phyloP scores from a whole-genome alignment of 37 sponge, comb jelly and placozoan species.

The Aplysina aerophoba region DNA sequence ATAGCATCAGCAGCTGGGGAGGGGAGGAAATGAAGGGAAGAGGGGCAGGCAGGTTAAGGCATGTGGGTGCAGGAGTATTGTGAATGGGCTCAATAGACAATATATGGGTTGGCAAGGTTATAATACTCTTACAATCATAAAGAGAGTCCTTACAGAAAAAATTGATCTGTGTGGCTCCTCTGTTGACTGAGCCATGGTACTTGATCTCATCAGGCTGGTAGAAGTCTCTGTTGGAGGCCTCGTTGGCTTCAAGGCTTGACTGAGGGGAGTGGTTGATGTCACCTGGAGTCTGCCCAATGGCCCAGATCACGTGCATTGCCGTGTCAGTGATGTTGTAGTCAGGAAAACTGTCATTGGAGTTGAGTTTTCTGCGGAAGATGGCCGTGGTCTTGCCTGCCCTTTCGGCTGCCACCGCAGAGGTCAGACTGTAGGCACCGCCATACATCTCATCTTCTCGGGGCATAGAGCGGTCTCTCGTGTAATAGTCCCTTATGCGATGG shows the following conservation, averaged over 20 bases:
- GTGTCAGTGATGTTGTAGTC: constrained; percentile 19
- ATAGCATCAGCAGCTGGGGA: neutral
- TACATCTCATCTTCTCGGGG: constrained; percentile 39
- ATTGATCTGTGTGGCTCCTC: constrained; percentile 24
- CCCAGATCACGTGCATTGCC: constrained; percentile 44
- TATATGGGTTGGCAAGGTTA: neutral
- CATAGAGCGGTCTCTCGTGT: constrained; percentile 53
- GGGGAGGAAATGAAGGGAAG: too few species aligned
- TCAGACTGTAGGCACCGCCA: constrained; percentile 43
- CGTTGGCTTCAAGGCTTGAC: constrained; percentile 7
- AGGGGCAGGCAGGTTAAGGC: too few species aligned
- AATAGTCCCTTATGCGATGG: constrained; percentile 41
- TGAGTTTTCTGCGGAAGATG: constrained; percentile 12
- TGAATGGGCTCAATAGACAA: too few species aligned
- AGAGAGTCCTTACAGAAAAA: constrained; percentile 27
- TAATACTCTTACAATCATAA: too few species aligned
- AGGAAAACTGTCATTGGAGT: constrained; percentile 4
- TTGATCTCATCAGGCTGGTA: constrained; percentile 51
- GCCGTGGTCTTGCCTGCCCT: constrained; percentile 25
- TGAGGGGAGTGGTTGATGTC: neutral
- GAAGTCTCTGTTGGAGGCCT: constrained; percentile 25
- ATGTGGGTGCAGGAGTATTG: too few species aligned
- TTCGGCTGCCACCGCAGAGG: constrained; percentile 38
- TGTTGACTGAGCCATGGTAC: constrained; percentile 42
- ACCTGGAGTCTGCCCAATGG: constrained; percentile 37